These are phyloP conservation scores for Pogoniulus pusillus DNA, from an alignment of 2,797 vertebrate genomes.

Conservation along the genomic window DNA sequence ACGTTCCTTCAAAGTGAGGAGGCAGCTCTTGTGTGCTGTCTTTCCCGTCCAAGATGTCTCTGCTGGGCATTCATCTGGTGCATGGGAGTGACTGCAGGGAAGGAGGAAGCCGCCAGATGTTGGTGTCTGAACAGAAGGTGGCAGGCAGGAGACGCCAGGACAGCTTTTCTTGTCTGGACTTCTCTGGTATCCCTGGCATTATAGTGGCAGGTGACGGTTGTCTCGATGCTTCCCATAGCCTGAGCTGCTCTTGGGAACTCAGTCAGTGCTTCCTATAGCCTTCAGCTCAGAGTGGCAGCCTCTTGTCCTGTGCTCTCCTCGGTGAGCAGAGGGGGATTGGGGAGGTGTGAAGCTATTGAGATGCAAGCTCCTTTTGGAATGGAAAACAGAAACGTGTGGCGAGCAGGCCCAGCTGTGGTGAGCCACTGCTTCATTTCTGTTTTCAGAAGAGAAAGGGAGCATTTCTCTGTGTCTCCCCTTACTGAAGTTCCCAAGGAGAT, in stretches of 20 bases:
- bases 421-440: conserved; percentile 3
- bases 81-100: not conserved
- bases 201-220: not conserved
- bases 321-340: not conserved
- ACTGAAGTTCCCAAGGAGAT: conserved; percentile 5
- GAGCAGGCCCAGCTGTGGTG: conserved; percentile 12
- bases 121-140: conserved; percentile 9
- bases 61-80: not conserved
- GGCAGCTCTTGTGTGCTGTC: not conserved
- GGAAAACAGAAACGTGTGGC: not conserved
- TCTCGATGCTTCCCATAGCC: not conserved
- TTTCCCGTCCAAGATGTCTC: not conserved
- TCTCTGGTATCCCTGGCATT: not conserved
- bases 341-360: conserved; percentile 5
- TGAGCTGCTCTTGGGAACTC: not conserved
- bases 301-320: not conserved
- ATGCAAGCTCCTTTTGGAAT: conserved; percentile 8
- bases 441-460: conserved; percentile 4
- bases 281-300: not conserved
- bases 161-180: not conserved
- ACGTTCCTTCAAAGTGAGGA: accelerated
- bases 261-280: conserved; percentile 22
- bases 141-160: not conserved
- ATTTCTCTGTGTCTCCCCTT: not conserved
- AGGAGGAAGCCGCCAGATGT: not conserved